Evolutionary conservation across 2,113 vertebrate genomes (phyloP), one percentile per base, ranked within the genome.

Genomic region (Erpornis zantholeuca): DNA sequence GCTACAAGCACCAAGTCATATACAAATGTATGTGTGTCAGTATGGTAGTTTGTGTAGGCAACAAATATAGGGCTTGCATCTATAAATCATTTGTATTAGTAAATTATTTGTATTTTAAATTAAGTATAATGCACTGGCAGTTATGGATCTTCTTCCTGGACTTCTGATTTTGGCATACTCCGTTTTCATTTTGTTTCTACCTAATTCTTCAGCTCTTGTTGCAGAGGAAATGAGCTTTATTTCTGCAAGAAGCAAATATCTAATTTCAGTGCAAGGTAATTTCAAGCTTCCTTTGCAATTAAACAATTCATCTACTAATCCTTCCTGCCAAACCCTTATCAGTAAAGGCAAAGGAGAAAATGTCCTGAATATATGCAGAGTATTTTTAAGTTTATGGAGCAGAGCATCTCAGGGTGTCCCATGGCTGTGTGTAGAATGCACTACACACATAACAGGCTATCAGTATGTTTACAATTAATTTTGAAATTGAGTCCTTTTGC

Each of bases 1-100:
- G 75, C 53, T 68, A 2, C 38, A n/a, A 19, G 42, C 42, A 72
- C 25, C 52, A 25, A 10, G 31, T 66, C 35, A n/a, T 28, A 3
- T 5, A 2, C 6, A 36, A 31, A 53, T 31, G n/a, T 54, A 3
- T 6, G 1, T 2, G 5, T 35, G 25, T 7, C 45, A 27, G 12
- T 49, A 5, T 21, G 23, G 4, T 45, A 24, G 33, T 27, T 38
- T 47, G 15, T 52, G 2, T 25, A 17, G 16, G n/a, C 28, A 79
- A 29, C 60, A 90, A 59, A 82, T 25, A 28, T 0, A 73, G 22
- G 11, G 54, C 82, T 73, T 47, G 29, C 7, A 28, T 65, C 4
- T 28, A 50, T 1, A 23, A 68, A 40, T 56, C 33, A 27, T 63
- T 52, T 56, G 11, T 76, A 8, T 33, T 24, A 10, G 9, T 47